Conservation (phyloP, 2,888 invertebrate species). For the Spicauda simplicius region DNA sequence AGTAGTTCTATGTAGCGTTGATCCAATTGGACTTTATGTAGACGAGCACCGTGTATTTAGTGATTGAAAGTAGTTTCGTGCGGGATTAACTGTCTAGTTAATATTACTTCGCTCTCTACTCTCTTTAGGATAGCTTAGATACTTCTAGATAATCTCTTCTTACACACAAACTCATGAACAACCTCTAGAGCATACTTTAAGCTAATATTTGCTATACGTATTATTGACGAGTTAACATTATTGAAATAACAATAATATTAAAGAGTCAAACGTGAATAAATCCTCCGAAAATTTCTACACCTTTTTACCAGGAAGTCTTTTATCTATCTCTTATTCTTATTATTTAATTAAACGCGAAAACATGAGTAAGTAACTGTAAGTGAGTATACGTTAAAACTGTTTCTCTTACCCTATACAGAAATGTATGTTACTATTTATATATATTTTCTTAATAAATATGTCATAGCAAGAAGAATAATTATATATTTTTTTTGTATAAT, state of each 20-base stretch:
- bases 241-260: too few relatives aligned
- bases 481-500: not conserved
- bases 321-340: too few relatives aligned
- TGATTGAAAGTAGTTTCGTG: slow-evolving; percentile 20
- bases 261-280: too few relatives aligned
- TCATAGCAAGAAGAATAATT: too few relatives aligned
- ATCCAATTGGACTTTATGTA: slow-evolving; percentile 16
- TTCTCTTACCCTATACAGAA: not conserved
- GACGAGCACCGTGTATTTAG: slow-evolving; percentile 19
- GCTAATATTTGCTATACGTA: not conserved
- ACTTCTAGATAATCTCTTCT: too few relatives aligned
- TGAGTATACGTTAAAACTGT: too few relatives aligned
- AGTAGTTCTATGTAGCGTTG: slow-evolving; percentile 20
- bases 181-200: not conserved
- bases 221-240: too few relatives aligned
- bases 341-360: too few relatives aligned
- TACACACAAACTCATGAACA: not conserved
- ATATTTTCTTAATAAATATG: too few relatives aligned
- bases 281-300: too few relatives aligned
- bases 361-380: too few relatives aligned
- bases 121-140: not conserved
- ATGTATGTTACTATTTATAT: not conserved
- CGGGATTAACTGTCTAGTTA: not conserved
- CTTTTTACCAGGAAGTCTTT: too few relatives aligned
- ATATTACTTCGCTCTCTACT: not conserved